Conservation (phyloP, 2,888 invertebrate species). For the Dermolepida albohirtum region DNA sequence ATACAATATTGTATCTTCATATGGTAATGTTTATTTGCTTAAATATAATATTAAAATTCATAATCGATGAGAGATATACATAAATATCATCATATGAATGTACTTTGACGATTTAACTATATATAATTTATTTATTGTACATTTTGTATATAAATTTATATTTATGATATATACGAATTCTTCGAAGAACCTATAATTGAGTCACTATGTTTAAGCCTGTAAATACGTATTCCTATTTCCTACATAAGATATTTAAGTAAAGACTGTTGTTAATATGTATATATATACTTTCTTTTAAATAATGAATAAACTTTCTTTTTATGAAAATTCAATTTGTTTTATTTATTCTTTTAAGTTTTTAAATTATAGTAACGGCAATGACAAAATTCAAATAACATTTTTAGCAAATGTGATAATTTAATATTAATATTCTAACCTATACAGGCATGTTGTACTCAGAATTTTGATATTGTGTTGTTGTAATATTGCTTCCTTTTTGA, state of each 20-base stretch:
- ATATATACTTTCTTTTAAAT: slow-evolving; percentile 56
- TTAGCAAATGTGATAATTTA: too few relatives aligned
- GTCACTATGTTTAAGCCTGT: slow-evolving; percentile 60
- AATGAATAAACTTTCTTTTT: slow-evolving; percentile 46
- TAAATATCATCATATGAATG: too few relatives aligned
- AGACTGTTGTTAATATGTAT: slow-evolving; percentile 61
- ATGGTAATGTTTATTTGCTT: too few relatives aligned
- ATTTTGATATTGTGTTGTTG: too few relatives aligned
- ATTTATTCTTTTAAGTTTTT: slow-evolving; percentile 10
- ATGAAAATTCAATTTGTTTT: slow-evolving; percentile 22
- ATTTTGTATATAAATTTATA: slow-evolving; percentile 33
- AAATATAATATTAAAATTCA: background rate
- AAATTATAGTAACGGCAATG: too few relatives aligned
- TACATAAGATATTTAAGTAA: slow-evolving; percentile 50
- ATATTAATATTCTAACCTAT: too few relatives aligned
- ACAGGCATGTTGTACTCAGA: too few relatives aligned
- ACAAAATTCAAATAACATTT: too few relatives aligned
- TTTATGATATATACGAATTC: slow-evolving; percentile 16
- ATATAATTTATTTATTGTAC: slow-evolving; percentile 20
- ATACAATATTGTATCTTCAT: too few relatives aligned
- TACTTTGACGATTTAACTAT: slow-evolving; percentile 17
- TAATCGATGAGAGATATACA: slow-evolving; percentile 2
- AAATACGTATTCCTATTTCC: slow-evolving; percentile 35
- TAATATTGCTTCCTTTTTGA: too few relatives aligned
- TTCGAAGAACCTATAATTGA: slow-evolving; percentile 58